Evolutionary conservation across 2,113 vertebrate species (phyloP).

Genomic region (Sitta europaea): DNA sequence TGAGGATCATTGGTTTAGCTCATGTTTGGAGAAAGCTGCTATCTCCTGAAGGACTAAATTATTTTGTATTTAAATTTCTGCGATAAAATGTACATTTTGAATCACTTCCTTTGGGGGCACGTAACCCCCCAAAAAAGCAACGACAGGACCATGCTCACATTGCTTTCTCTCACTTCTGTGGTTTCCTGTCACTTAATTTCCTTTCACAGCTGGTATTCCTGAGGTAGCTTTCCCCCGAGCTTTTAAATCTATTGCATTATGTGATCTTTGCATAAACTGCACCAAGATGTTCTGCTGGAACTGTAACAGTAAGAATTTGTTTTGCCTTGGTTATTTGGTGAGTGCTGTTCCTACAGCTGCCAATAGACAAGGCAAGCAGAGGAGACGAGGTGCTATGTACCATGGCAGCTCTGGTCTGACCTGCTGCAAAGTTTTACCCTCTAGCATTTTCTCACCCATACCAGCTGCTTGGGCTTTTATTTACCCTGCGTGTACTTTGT

Average conservation of each 20-base stretch:
- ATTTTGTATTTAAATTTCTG: background rate
- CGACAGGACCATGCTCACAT: background rate
- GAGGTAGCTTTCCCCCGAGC: background rate
- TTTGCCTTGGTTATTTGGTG: background rate
- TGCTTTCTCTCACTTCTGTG: background rate
- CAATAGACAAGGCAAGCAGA: background rate
- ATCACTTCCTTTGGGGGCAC: background rate
- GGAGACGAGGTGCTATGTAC: background rate
- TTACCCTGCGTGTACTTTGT: background rate
- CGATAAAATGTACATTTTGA: background rate
- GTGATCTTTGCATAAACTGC: background rate
- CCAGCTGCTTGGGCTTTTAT: background rate
- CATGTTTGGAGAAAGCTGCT: background rate
- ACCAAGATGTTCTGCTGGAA: background rate
- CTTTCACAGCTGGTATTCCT: background rate
- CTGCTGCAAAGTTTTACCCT: background rate
- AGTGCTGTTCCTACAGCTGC: background rate
- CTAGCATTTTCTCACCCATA: background rate
- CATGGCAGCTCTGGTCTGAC: background rate
- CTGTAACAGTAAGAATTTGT: background rate
- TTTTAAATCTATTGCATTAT: background rate
- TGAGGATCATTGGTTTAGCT: background rate
- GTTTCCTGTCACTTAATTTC: background rate
- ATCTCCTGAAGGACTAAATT: background rate
- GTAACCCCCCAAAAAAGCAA: background rate